phyloP scores from a whole-genome alignment of 1,140 invertebrate species.

The Chrysomallon squamiferum region DNA sequence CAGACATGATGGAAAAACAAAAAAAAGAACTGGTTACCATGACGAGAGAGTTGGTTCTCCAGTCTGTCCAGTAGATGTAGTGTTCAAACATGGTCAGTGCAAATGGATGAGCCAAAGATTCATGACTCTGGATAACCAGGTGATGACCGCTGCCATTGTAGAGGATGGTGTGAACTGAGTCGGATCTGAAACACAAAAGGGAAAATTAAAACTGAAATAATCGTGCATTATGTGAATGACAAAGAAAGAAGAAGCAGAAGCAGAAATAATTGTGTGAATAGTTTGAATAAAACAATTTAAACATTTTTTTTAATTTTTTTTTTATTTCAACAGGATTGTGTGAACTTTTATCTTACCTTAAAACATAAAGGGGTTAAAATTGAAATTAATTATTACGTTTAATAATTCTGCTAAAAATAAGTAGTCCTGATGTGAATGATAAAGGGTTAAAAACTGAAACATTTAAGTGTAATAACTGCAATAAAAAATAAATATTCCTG shows the following conservation, averaged over 20 bases:
- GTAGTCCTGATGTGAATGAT: no score
- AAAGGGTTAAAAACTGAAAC: no score
- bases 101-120: slow-evolving; percentile 79
- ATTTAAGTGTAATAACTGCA: no score
- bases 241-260: not conserved
- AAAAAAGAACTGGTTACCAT: no score
- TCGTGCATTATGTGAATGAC: not conserved
- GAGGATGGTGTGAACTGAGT: slow-evolving; percentile 81
- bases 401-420: no score
- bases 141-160: slow-evolving; percentile 69
- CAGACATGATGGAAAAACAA: no score
- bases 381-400: no score
- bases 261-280: not conserved
- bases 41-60: slow-evolving; percentile 87
- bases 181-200: slow-evolving; percentile 68
- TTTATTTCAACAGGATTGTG: not conserved
- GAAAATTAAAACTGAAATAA: not conserved
- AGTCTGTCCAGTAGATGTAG: slow-evolving; percentile 90
- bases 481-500: no score
- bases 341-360: no score
- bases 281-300: not conserved
- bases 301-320: not conserved
- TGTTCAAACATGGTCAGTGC: slow-evolving; percentile 86
- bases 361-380: no score
- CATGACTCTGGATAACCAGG: slow-evolving; percentile 67